A percentile compares a stretch with the other conserved stretches of the same genome.
Conservation (phyloP, 2,113 vertebrate species). For the Felis chaus region DNA sequence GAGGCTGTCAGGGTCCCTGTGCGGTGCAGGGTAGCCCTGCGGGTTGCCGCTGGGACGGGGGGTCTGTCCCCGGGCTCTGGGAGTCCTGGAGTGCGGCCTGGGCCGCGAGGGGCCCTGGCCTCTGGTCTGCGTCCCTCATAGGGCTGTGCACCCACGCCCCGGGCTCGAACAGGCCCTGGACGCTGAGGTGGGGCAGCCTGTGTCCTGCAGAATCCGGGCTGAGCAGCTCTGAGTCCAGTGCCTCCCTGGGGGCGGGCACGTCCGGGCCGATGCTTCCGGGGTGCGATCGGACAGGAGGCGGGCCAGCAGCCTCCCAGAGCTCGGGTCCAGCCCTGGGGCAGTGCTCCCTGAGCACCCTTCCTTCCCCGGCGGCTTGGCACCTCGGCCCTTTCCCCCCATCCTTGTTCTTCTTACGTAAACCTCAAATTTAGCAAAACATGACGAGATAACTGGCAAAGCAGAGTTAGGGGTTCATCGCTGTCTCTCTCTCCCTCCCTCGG, state of each 20-base stretch:
- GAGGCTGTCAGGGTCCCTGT: accelerated
- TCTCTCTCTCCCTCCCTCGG: not conserved
- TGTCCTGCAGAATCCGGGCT: not conserved
- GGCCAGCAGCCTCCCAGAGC: not conserved
- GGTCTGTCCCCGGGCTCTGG: too few relatives aligned
- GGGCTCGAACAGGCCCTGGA: not conserved
- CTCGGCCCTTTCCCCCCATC: not conserved
- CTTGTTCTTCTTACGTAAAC: not conserved
- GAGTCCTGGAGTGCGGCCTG: too few relatives aligned
- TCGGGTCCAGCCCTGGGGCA: not conserved
- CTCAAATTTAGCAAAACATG: not conserved
- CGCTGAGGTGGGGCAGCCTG: accelerated
- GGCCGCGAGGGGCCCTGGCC: not conserved
- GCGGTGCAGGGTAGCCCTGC: accelerated
- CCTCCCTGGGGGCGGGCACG: not conserved
- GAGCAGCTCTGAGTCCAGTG: not conserved
- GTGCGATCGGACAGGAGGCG: accelerated
- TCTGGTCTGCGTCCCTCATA: not conserved
- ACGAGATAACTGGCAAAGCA: not conserved
- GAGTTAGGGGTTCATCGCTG: too few relatives aligned
- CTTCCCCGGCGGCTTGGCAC: accelerated
- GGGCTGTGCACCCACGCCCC: accelerated
- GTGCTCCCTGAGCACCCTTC: not conserved
- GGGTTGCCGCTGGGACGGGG: accelerated
- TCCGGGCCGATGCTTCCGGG: not conserved